These are phyloP conservation scores for Syncerus caffer DNA, from an alignment of 2,797 vertebrate genomes.

Conservation along the genomic window DNA sequence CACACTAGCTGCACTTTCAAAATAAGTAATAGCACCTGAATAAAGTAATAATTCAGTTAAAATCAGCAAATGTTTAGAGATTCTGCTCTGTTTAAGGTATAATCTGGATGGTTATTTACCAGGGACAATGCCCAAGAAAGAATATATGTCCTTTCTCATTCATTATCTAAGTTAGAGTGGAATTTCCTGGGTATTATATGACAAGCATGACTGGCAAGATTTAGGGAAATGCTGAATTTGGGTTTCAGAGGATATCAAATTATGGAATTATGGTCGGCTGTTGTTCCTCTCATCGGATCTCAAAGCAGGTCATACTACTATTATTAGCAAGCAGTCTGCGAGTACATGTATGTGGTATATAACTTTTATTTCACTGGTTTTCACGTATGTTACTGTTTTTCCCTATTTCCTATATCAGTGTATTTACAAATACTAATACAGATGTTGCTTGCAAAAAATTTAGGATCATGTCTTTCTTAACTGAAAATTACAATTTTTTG, in stretches of 20 bases:
- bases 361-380: neutral
- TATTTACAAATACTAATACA: neutral
- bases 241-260: neutral
- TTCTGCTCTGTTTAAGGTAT: neutral
- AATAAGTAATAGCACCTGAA: neutral
- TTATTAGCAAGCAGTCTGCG: neutral
- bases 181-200: neutral
- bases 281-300: neutral
- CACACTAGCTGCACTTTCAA: neutral
- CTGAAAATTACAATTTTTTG: neutral
- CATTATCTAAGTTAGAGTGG: neutral
- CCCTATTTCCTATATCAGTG: neutral
- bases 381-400: neutral
- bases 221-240: neutral
- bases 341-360: accelerated
- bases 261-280: neutral
- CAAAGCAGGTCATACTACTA: neutral
- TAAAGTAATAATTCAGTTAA: neutral
- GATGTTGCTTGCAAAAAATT: neutral
- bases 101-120: neutral
- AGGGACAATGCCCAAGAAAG: neutral
- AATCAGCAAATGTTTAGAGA: neutral
- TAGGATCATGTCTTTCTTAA: neutral
- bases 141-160: neutral
- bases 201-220: neutral